Evolutionary conservation across 2,888 invertebrate genomes (phyloP).

Genomic region (Tiliacea citrago): DNA sequence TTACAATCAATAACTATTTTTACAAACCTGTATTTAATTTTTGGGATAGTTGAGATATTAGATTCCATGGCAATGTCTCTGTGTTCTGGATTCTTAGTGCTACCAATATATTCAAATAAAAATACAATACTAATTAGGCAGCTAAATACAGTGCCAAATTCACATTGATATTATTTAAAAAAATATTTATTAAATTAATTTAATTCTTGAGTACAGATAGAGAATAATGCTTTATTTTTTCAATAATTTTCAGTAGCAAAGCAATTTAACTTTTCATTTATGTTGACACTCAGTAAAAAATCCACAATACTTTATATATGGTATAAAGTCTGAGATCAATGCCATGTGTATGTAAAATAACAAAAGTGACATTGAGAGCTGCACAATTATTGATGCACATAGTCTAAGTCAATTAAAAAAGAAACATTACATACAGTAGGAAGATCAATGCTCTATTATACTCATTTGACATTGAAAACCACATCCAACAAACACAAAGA

Average conservation of each 20-base stretch:
- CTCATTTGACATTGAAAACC: conserved; percentile 29
- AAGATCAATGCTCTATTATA: conserved; percentile 62
- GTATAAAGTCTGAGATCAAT: conserved; percentile 27
- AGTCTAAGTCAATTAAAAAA: conserved; percentile 10
- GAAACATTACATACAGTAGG: conserved; percentile 60
- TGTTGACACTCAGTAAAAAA: not conserved
- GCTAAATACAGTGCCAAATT: conserved; percentile 24
- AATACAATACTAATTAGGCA: conserved; percentile 47
- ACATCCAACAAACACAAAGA: conserved; percentile 21
- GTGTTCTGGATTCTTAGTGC: conserved; percentile 78
- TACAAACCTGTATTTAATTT: conserved; percentile 83
- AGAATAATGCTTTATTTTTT: not conserved
- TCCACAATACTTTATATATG: not conserved
- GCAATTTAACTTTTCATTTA: not conserved
- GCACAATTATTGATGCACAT: conserved; percentile 17
- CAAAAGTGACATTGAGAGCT: conserved; percentile 52
- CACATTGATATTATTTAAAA: not conserved
- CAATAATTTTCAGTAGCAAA: not conserved
- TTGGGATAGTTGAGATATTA: conserved; percentile 81
- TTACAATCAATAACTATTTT: conserved; percentile 65
- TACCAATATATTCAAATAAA: conserved; percentile 69
- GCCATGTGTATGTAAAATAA: conserved; percentile 40
- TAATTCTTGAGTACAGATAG: not conserved
- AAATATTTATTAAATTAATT: not conserved
- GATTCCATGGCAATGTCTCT: conserved; percentile 80